Conservation (phyloP, 2,888 invertebrate species). For the Scrobipalpa costella region DNA sequence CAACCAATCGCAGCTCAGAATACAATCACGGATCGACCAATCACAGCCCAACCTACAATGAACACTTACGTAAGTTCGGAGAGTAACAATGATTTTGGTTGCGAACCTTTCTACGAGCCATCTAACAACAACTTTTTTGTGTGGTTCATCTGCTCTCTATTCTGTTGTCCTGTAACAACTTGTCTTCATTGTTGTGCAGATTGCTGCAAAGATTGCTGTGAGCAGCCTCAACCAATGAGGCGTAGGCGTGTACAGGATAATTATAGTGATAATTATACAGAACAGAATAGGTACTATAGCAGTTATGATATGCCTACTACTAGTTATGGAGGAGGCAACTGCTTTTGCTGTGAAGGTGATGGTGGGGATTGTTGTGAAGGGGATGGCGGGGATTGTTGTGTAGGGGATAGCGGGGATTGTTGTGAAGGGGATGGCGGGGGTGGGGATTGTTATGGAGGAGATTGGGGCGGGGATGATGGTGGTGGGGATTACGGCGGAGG, state of each 20-base stretch:
- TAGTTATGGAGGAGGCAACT: too few relatives aligned
- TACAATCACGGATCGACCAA: not conserved
- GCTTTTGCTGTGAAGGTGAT: constrained; percentile 22
- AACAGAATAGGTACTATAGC: too few relatives aligned
- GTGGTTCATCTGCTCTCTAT: not conserved
- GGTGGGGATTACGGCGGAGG: too few relatives aligned
- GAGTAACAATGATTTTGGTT: not conserved
- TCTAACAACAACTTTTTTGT: not conserved
- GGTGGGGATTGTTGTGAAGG: constrained; percentile 16
- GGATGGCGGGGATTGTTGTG: not conserved
- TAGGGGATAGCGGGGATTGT: constrained; percentile 2
- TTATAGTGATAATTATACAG: not conserved
- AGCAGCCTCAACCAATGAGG: not conserved
- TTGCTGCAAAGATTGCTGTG: not conserved
- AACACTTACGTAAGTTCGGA: not conserved
- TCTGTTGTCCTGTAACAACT: constrained; percentile 1
- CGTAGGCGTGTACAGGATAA: not conserved
- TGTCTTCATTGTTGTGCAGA: not conserved
- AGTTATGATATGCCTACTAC: too few relatives aligned
- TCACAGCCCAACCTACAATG: not conserved
- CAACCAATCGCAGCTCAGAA: not conserved
- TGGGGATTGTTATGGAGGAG: too few relatives aligned
- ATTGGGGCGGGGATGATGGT: too few relatives aligned
- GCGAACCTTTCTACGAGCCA: constrained; percentile 6
- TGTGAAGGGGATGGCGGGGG: too few relatives aligned